Conservation (phyloP, 1,140 invertebrate genomes). For the Wasmannia auropunctata region DNA sequence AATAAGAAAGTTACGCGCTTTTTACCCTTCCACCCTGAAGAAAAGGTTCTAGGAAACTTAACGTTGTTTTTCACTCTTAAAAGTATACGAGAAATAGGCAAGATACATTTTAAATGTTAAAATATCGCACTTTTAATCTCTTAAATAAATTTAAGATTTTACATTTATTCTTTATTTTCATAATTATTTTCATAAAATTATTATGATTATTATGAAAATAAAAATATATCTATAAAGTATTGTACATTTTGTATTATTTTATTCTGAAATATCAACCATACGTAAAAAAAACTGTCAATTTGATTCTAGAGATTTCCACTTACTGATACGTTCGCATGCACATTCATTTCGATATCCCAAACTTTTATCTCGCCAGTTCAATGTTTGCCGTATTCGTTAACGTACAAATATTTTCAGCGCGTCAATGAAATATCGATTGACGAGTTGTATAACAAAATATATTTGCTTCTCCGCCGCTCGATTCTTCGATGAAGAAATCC, state of each 20-base stretch:
- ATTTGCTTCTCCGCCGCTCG: neutral
- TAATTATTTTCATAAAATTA: neutral
- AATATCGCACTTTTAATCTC: neutral
- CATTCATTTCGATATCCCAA: neutral
- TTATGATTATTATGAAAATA: neutral
- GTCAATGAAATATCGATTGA: constrained; percentile 20
- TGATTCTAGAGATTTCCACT: neutral
- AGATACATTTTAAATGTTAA: neutral
- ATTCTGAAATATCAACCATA: neutral
- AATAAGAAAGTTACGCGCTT: constrained; percentile 50
- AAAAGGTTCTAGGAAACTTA: constrained; percentile 18
- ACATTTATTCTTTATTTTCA: neutral
- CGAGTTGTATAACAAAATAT: constrained; percentile 10
- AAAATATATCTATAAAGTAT: neutral
- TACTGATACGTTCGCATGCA: neutral
- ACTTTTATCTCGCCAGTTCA: neutral
- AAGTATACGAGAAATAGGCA: neutral
- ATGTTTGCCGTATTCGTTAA: constrained; percentile 10
- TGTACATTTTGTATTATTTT: neutral
- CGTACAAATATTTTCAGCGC: constrained; percentile 14
- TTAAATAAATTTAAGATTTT: neutral
- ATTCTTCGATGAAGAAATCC: constrained; percentile 10
- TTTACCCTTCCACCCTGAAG: constrained; percentile 12
- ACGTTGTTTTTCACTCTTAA: neutral
- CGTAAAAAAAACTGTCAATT: constrained; percentile 16